Evolutionary conservation across 2,113 vertebrate species (phyloP), one percentile per base, ranked within the genome.

Genomic region (Silurus meridionalis): DNA sequence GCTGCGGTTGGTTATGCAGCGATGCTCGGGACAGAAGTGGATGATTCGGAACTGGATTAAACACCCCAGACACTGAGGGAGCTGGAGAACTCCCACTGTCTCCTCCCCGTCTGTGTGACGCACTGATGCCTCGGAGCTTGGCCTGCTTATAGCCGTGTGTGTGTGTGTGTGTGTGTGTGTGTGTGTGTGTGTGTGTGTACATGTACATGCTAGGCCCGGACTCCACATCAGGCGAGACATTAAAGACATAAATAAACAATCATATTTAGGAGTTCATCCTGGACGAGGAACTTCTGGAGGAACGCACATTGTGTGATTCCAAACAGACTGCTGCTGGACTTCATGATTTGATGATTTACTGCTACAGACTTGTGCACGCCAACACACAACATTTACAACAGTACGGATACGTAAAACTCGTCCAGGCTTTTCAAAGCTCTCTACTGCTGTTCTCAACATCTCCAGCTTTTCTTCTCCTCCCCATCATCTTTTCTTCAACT

Each of bases 21-120:
- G 97, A 80, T 99, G 98, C 92, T 99, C 98, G 0, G 98, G 98
- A 72, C 98, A 99, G 91, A 99, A 99, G 92, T 99, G 98, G 98
- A 97, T 97, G 94, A 99, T 99, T 91, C 95, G 98, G 86, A 99
- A 99, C 95, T 98, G 98, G 98, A 96, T 99, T 90, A 97, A 97
- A 88, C 97, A 96, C 0, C 94, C 95, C 0, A 95, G 95, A 66
- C 97, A 97, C 89, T 99, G 95, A 98, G 58, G 87, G 75, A 89
- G 80, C 85, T 83, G 66, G 61, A n/a, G 25, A 52, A 67, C 67
- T 63, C 37, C 37, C 66, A 52, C 48, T 19, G 50, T 53, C n/a
- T 84, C 83, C 72, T 64, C 19, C 25, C 72, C 23, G 58, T 64
- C 37, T 60, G 69, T 4, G 23, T 25, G 14, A 50, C 48, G 10